Evolutionary conservation across 2,113 vertebrate genomes (phyloP).

Genomic region (Stigmatopora argus): DNA sequence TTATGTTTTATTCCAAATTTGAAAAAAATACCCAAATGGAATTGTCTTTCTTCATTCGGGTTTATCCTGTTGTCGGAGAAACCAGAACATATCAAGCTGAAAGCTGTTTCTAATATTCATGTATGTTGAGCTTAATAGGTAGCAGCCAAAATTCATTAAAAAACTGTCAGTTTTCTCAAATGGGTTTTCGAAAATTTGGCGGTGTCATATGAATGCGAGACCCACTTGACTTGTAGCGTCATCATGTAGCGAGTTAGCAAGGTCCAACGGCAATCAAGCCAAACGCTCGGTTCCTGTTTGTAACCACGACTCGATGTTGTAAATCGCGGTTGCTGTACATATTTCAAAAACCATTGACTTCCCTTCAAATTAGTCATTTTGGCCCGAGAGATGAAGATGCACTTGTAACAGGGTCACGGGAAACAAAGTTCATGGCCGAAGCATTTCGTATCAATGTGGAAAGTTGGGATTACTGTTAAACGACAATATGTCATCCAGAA

Average conservation of each 20-base stretch:
- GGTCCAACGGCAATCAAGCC: constrained; percentile 1
- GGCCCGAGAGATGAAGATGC: constrained; percentile 4
- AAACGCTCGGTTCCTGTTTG: constrained; percentile 4
- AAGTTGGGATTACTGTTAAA: neutral
- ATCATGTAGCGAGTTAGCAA: neutral
- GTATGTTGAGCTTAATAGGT: neutral
- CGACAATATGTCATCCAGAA: constrained; percentile 2
- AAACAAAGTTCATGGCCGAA: neutral
- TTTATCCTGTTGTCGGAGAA: neutral
- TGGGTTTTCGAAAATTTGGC: neutral
- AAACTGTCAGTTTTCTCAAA: neutral
- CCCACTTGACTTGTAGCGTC: neutral
- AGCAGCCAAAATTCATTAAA: neutral
- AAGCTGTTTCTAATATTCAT: neutral
- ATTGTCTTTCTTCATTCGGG: too few relatives aligned
- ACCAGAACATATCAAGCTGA: neutral
- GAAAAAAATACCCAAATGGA: too few relatives aligned
- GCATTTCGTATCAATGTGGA: neutral
- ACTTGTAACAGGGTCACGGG: constrained; percentile 1
- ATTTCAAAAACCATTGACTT: constrained; percentile 1
- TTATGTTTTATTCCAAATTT: too few relatives aligned
- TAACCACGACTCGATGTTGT: constrained; percentile 1
- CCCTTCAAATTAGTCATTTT: constrained; percentile 4
- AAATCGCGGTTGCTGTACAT: neutral
- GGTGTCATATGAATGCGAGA: neutral